Evolutionary conservation across 2,113 vertebrate genomes (phyloP), one percentile per base, ranked within the genome.

Genomic region (Mormyrus lacerda): DNA sequence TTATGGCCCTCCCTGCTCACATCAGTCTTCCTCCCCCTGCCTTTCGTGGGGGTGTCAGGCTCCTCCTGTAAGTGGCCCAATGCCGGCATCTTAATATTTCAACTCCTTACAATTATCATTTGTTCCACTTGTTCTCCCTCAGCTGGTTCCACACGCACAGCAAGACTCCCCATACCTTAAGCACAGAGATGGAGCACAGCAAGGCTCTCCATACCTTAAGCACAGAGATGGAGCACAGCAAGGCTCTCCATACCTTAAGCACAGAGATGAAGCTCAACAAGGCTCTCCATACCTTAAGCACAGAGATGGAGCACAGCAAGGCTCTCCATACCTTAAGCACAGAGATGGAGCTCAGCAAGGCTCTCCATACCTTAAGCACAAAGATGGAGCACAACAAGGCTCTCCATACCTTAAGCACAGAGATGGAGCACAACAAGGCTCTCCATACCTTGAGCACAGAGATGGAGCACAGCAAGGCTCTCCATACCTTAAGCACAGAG

Each of bases 21-120:
- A 90, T 96, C 95, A 11, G 94, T 93, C 85, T 92, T 97, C 76
- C 90, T 94, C 0, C 24, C 90, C 58, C 3, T 92, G 65, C 61
- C 84, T 91, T 92, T 95, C 2, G 87, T 50, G 0, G 91, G 91
- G 3, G 88, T 55, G 39, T 82, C 8, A 35, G 87, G 91, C 0
- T 93, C 95, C 45, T 97, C 94, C 92, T 94, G 91, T 0, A 0
- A 8, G 85, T 27, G 24, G 21, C 61, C 73, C 51, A 44, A 27
- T 5, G 84, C 1, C 69, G 17, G 65, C n/a, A 48, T 35, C n/a
- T 35, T 53, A 27, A 35, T 42, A 79, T 19, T 19, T 21, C 35
- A 42, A 19, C 82, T n/a, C 9, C 82, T 84, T 47, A 10, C 82
- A 0, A 8, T 47, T 84, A 2, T n/a, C 61, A 27, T 69, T 11